A percentile compares a stretch with the other conserved stretches of the same genome.
phyloP scores from a whole-genome alignment of 2,113 vertebrate genomes.

The Chaetodon auriga region DNA sequence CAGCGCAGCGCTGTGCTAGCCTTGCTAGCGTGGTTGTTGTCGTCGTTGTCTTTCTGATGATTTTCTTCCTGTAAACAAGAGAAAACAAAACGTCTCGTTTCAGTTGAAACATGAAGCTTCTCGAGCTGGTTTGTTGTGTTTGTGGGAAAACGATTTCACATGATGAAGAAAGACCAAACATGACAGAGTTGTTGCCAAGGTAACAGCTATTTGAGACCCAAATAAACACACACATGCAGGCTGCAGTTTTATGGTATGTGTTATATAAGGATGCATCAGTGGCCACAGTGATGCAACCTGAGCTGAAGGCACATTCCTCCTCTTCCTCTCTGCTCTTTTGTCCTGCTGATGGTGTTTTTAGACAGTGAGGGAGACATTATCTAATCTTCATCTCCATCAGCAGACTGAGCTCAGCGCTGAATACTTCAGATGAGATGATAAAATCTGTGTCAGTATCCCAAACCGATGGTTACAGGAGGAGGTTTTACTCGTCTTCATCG shows the following conservation, averaged over 20 bases:
- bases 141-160: too few relatives aligned
- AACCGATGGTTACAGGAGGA: not conserved
- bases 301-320: slow-evolving; percentile 10
- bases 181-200: not conserved
- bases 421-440: slow-evolving; percentile 29
- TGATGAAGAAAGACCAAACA: not conserved
- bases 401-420: slow-evolving; percentile 1
- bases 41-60: too few relatives aligned
- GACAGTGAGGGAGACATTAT: slow-evolving; percentile 9
- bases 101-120: too few relatives aligned
- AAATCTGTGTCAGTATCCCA: not conserved
- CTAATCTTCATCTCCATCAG: slow-evolving; percentile 38
- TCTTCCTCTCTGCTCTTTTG: slow-evolving; percentile 20
- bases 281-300: slow-evolving; percentile 29
- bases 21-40: too few relatives aligned
- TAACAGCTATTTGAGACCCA: too few relatives aligned
- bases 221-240: too few relatives aligned
- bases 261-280: not conserved
- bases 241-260: not conserved
- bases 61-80: too few relatives aligned
- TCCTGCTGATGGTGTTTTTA: slow-evolving; percentile 15
- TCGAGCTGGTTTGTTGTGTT: too few relatives aligned
- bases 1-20: too few relatives aligned
- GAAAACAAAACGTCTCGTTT: too few relatives aligned
- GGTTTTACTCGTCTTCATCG: too few relatives aligned